These are phyloP conservation scores for Muraenolepis orangiensis DNA, from an alignment of 2,797 vertebrate species.

Conservation along the genomic window DNA sequence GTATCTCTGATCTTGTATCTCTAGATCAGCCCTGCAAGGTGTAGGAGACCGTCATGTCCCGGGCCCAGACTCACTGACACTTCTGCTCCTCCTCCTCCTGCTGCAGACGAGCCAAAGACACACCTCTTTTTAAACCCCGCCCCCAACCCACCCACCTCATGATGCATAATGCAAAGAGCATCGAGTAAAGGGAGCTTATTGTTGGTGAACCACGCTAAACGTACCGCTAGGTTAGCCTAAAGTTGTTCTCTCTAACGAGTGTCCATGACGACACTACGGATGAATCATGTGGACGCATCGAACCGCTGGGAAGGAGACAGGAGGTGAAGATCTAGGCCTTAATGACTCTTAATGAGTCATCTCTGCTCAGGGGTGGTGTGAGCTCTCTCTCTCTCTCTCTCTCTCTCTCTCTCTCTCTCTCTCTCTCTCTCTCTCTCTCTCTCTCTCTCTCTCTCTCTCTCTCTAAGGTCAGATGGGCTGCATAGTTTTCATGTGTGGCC, in stretches of 20 bases:
- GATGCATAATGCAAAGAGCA: constrained; percentile 39
- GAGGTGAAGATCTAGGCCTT: constrained; percentile 62
- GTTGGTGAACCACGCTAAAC: constrained; percentile 76
- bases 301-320: constrained; percentile 68
- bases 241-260: constrained; percentile 72
- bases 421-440: constrained; percentile 4
- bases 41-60: no score
- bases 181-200: constrained; percentile 82
- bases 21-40: no score
- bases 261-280: constrained; percentile 71
- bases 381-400: not conserved
- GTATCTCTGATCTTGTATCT: no score
- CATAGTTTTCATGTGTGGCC: constrained; percentile 75
- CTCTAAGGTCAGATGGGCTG: constrained; percentile 66
- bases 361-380: constrained; percentile 10
- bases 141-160: constrained; percentile 8
- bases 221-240: constrained; percentile 70
- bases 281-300: constrained; percentile 64
- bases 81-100: no score
- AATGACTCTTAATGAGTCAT: constrained; percentile 26
- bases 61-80: no score
- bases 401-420: constrained; percentile 1
- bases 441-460: constrained; percentile 17
- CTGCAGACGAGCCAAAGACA: no score
- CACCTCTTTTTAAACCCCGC: not conserved